Percentiles rank a stretch among this genome's conserved stretches.
Evolutionary conservation across 37 sponge, comb jelly and placozoan species (phyloP).

Genomic region (Ianthella basta): DNA sequence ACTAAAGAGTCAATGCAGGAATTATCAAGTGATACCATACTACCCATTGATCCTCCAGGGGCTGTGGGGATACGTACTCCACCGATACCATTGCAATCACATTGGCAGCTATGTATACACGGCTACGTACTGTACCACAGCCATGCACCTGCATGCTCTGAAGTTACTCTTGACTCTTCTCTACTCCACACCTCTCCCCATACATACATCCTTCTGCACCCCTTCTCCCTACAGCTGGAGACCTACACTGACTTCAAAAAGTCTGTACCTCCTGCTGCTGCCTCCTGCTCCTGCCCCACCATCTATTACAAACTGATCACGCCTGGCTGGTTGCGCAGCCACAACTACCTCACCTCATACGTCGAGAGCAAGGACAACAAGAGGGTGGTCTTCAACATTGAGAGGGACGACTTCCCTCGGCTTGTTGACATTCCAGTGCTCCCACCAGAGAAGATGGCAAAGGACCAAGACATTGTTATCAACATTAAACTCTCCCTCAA

Average conservation of each 20-base stretch:
- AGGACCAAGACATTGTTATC: not conserved
- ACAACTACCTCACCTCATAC: not conserved
- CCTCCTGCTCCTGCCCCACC: not conserved
- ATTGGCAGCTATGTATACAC: no score
- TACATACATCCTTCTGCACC: no score
- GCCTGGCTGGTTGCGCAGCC: not conserved
- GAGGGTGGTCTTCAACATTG: not conserved
- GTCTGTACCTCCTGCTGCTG: not conserved
- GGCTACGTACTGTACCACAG: no score
- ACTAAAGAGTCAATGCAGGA: no score
- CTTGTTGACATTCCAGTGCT: not conserved
- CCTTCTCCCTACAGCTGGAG: no score
- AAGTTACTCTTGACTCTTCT: no score
- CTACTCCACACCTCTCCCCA: not conserved
- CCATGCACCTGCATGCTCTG: no score
- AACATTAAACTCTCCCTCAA: not conserved
- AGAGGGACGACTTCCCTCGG: not conserved
- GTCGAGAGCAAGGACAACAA: not conserved
- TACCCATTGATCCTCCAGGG: no score
- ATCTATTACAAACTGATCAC: conserved; percentile 3
- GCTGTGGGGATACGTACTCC: no score
- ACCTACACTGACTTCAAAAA: not conserved
- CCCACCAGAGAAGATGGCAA: not conserved
- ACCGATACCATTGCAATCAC: no score
- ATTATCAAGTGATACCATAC: no score